Evolutionary conservation across 37 sponge, comb jelly and placozoan genomes (phyloP).

Genomic region (Hexactinellida sp.): DNA sequence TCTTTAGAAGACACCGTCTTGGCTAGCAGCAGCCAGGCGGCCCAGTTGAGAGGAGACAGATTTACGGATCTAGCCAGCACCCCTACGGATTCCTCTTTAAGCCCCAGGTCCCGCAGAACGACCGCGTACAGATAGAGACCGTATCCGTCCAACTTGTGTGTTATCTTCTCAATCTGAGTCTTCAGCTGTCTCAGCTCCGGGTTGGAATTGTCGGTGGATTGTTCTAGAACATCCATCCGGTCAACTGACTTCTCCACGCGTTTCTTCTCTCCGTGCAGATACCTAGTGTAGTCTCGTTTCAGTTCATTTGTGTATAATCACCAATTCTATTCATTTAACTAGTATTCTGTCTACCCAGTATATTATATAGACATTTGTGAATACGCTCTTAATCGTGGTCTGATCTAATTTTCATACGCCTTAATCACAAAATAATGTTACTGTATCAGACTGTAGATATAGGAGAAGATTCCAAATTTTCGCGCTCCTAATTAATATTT

Average conservation of each 20-base stretch:
- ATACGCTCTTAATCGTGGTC: too few species aligned
- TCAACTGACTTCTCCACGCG: neutral
- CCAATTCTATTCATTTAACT: too few species aligned
- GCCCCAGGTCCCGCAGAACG: neutral
- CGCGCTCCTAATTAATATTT: too few species aligned
- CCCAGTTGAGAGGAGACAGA: neutral
- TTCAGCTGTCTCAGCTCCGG: neutral
- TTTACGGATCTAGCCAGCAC: neutral
- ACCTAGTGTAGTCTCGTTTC: too few species aligned
- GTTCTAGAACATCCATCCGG: neutral
- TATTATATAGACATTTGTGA: too few species aligned
- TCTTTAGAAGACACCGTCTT: neutral
- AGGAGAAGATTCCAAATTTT: too few species aligned
- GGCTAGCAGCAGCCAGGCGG: neutral
- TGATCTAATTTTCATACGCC: too few species aligned
- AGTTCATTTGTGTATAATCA: too few species aligned
- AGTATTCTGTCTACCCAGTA: too few species aligned
- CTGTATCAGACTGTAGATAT: too few species aligned
- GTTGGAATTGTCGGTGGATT: neutral
- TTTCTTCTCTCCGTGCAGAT: neutral
- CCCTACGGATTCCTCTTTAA: neutral
- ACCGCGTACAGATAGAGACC: neutral
- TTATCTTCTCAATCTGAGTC: neutral
- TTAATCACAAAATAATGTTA: too few species aligned
- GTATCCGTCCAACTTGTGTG: neutral